Percentiles rank a stretch among this genome's conserved stretches.
phyloP scores from a whole-genome alignment of 2,888 invertebrate species.

The Cantharis lateralis region DNA sequence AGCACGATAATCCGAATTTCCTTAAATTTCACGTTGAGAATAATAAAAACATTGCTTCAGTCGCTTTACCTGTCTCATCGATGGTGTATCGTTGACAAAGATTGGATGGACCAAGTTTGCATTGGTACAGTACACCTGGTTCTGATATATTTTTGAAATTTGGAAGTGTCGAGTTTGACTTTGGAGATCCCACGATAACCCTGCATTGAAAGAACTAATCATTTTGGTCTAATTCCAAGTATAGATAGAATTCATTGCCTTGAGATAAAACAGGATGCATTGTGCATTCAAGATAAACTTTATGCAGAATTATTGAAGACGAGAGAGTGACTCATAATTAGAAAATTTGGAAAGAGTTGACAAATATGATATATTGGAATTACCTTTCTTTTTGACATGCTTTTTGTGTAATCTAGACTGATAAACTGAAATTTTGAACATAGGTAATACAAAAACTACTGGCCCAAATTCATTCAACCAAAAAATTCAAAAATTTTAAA shows the following conservation, averaged over 20 bases:
- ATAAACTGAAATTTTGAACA: background rate
- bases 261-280: background rate
- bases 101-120: constrained; percentile 41
- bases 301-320: background rate
- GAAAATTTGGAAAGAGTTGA: no score
- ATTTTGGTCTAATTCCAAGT: background rate
- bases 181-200: constrained; percentile 35
- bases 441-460: no score
- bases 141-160: constrained; percentile 53
- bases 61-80: background rate
- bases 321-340: background rate
- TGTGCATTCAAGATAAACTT: background rate
- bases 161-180: constrained; percentile 57
- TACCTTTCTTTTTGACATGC: background rate
- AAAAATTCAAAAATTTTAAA: no score
- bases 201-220: constrained; percentile 11
- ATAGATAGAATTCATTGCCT: background rate
- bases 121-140: constrained; percentile 62
- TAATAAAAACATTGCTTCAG: background rate
- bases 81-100: constrained; percentile 41
- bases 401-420: background rate
- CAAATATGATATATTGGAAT: background rate
- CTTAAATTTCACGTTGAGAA: constrained; percentile 49
- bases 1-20: constrained; percentile 36
- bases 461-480: no score